phyloP scores from a whole-genome alignment of 2,113 vertebrate species.

The Oenanthe oenanthe region DNA sequence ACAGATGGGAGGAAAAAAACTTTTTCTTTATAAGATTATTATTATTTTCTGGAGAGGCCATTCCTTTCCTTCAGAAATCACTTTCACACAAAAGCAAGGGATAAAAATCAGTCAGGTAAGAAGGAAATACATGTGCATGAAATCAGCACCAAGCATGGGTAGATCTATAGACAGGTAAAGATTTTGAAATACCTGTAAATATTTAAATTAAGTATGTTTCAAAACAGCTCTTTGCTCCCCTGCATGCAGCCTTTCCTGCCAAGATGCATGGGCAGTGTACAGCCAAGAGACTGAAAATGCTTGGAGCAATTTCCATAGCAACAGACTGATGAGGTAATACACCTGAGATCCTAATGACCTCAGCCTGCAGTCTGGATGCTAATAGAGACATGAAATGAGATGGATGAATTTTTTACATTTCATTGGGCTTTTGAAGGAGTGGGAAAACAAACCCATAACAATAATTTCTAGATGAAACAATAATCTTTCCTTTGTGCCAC shows the following conservation, averaged over 20 bases:
- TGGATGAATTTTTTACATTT: neutral
- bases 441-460: neutral
- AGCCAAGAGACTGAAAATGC: neutral
- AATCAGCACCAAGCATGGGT: neutral
- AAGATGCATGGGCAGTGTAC: neutral
- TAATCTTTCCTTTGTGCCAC: neutral
- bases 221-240: neutral
- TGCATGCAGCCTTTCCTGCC: neutral
- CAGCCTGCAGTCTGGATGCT: neutral
- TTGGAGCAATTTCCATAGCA: constrained; percentile 57
- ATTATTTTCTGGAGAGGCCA: neutral
- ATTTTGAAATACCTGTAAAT: neutral
- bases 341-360: constrained; percentile 56
- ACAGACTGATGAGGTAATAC: constrained; percentile 55
- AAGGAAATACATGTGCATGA: neutral
- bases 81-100: neutral
- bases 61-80: neutral
- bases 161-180: neutral
- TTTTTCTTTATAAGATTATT: neutral
- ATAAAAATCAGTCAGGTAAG: neutral
- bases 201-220: neutral
- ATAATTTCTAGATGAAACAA: neutral
- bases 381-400: constrained; percentile 6
- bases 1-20: neutral
- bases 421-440: neutral